Conservation (phyloP, 1,140 invertebrate species). For the Temnothorax longispinosus region DNA sequence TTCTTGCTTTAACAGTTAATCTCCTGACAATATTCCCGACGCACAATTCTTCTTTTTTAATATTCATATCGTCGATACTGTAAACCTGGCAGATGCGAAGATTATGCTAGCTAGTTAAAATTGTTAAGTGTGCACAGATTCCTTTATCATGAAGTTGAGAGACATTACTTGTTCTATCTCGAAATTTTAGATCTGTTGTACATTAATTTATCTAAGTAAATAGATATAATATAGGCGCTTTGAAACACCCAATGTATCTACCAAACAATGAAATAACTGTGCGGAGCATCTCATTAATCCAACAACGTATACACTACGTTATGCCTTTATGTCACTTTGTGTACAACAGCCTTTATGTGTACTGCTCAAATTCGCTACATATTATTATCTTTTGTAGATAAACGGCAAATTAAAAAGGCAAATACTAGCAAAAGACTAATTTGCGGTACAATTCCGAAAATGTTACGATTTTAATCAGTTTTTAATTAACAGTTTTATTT, state of each 20-base stretch:
- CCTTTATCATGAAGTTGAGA: slow-evolving; percentile 33
- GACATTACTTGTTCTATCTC: slow-evolving; percentile 5
- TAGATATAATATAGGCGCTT: neutral
- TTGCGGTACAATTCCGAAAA: neutral
- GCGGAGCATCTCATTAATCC: neutral
- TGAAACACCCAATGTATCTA: neutral
- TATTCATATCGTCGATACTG: slow-evolving; percentile 54
- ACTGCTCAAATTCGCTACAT: slow-evolving; percentile 5
- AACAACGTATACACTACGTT: neutral
- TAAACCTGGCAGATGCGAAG: slow-evolving; percentile 45
- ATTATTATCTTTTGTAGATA: neutral
- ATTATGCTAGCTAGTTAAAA: slow-evolving; percentile 52
- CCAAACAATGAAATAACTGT: neutral
- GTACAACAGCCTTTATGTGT: slow-evolving; percentile 5
- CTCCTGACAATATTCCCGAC: slow-evolving; percentile 58
- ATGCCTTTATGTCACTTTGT: neutral
- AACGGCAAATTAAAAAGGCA: neutral
- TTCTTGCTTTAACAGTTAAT: slow-evolving; percentile 49
- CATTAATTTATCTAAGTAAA: neutral
- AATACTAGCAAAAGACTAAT: slow-evolving; percentile 22
- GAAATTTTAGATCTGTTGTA: slow-evolving; percentile 16
- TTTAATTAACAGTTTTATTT: slow-evolving; percentile 5
- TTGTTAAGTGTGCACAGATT: slow-evolving; percentile 57
- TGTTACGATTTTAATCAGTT: slow-evolving; percentile 27
- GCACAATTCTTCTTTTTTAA: slow-evolving; percentile 60